Evolutionary conservation across 2,888 invertebrate species (phyloP).

Genomic region (Cyclophora albipunctata): DNA sequence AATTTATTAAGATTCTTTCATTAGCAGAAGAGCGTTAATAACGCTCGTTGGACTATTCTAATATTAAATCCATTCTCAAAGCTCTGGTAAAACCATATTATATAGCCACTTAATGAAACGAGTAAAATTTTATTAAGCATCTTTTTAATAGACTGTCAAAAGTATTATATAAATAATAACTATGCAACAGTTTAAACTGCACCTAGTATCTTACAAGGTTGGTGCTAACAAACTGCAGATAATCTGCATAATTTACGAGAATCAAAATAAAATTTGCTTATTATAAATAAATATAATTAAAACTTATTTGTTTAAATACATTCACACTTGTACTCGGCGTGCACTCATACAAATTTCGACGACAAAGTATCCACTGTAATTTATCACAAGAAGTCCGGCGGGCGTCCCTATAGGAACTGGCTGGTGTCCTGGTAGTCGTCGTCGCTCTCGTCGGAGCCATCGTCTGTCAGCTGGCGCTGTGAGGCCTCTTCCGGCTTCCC

Average conservation of each 20-base stretch:
- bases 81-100: too few species aligned
- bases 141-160: slow-evolving; percentile 70
- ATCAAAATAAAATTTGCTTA: slow-evolving; percentile 47
- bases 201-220: slow-evolving; percentile 44
- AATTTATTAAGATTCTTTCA: too few species aligned
- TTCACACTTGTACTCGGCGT: slow-evolving; percentile 57
- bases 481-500: slow-evolving; percentile 52
- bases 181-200: slow-evolving; percentile 49
- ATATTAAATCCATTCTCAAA: too few species aligned
- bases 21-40: too few species aligned
- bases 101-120: slow-evolving; percentile 20
- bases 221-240: slow-evolving; percentile 51
- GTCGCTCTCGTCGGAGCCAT: slow-evolving; percentile 61
- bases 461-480: slow-evolving; percentile 69
- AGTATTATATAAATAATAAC: slow-evolving; percentile 63
- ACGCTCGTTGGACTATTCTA: too few species aligned
- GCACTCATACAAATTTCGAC: slow-evolving; percentile 45
- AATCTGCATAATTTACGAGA: slow-evolving; percentile 44
- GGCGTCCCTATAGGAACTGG: slow-evolving; percentile 51
- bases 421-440: slow-evolving; percentile 68
- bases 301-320: slow-evolving; percentile 70
- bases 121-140: slow-evolving; percentile 55
- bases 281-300: slow-evolving; percentile 52
- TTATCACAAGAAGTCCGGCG: slow-evolving; percentile 27
- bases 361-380: slow-evolving; percentile 41